Evolutionary conservation across 2,888 invertebrate genomes (phyloP).

Genomic region (Sarcophaga caerulescens): DNA sequence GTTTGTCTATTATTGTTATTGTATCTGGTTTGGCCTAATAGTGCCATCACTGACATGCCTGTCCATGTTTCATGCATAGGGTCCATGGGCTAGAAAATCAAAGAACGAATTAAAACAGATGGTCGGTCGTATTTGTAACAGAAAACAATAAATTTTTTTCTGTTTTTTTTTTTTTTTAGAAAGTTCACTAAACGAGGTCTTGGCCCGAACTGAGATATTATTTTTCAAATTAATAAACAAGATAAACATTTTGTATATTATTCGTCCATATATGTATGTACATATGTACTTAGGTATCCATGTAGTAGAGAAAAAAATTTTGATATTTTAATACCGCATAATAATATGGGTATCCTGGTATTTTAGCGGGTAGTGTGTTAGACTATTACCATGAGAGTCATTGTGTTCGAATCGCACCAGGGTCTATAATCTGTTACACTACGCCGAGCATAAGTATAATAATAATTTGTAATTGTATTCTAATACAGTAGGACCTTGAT

Average conservation of each 20-base stretch:
- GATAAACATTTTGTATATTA: background rate
- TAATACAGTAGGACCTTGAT: too few species aligned
- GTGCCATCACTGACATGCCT: conserved; percentile 10
- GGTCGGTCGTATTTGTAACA: conserved; percentile 21
- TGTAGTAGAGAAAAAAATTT: too few species aligned
- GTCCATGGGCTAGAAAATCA: conserved; percentile 18
- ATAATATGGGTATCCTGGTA: too few species aligned
- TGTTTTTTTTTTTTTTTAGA: conserved; percentile 12
- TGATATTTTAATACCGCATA: too few species aligned
- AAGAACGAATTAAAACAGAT: conserved; percentile 47
- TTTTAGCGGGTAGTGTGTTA: too few species aligned
- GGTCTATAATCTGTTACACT: too few species aligned
- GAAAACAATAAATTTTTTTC: background rate
- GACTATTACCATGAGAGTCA: too few species aligned
- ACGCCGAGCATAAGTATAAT: too few species aligned
- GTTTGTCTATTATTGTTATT: conserved; percentile 5
- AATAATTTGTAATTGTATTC: too few species aligned
- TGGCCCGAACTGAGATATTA: background rate
- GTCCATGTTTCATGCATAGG: conserved; percentile 30
- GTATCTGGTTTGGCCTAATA: conserved; percentile 49
- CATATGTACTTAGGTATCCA: too few species aligned
- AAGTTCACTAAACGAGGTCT: conserved; percentile 22
- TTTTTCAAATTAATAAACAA: background rate
- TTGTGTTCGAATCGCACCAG: too few species aligned
- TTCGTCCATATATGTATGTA: background rate